Evolutionary conservation across 2,888 invertebrate species (phyloP), one percentile per base, ranked within the genome.

Genomic region (Epirrhoe alternata): DNA sequence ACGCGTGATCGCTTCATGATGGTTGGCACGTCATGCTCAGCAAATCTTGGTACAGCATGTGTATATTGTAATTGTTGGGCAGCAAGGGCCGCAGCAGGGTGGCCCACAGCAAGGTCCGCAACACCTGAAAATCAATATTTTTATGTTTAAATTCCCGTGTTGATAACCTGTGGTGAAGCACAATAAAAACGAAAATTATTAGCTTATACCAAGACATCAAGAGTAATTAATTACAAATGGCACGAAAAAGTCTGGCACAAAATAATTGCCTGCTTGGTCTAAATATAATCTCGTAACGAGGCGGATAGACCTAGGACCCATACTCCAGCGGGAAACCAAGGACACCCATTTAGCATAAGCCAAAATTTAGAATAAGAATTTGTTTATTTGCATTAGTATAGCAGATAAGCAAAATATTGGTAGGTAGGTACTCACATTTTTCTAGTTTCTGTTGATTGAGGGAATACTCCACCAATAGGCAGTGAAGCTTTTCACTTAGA

Each of bases 11-110:
- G 38, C 35, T 50, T 51, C 51, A 42, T 16, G 33, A 33, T 47
- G 45, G 17, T 35, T 47, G 12, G 24, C 7, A 45, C 10, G 35
- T 38, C 7, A 30, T 47, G 47, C 58, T 67, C 42, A 67, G 74
- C 87, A 87, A 66, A 86, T 87, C 84, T 87, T 87, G 59, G 86
- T 87, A 73, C 86, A 87, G 75, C 87, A 85, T 38, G 86, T 86
- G 77, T 86, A 83, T 68, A 87, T 86, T 14, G 85, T 86, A 63
- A 86, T 86, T 52, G 68, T 74, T 1, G 86, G 86, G 72, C 86
- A 85, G 73, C 86, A 77, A 51, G 78, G 76, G 47, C 80, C 80
- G 65, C 77, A 71, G 71, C 78, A 73, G 16, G 60, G 38, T 12
- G 38, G 53, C n/a, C 58, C 58, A 30, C 80, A 75, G 16, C 52